Evolutionary conservation across 2,888 invertebrate genomes (phyloP).

Genomic region (Phasia obesa): DNA sequence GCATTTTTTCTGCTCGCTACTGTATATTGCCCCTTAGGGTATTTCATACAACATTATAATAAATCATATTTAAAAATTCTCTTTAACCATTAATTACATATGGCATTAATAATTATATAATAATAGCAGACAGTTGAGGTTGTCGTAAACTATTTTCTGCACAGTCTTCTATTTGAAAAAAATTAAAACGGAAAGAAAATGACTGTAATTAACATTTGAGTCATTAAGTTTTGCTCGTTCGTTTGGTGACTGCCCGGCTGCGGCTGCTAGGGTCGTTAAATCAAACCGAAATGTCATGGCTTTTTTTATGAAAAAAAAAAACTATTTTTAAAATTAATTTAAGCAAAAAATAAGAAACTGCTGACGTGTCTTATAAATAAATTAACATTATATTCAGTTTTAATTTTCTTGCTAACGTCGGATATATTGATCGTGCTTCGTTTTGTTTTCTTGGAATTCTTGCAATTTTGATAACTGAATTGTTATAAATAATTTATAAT

Average conservation of each 20-base stretch:
- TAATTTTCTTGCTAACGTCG: constrained; percentile 11
- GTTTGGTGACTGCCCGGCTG: constrained; percentile 5
- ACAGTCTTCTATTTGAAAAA: background rate
- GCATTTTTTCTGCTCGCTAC: background rate
- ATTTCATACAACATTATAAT: constrained; percentile 17
- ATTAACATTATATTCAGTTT: constrained; percentile 53
- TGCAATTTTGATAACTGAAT: constrained; percentile 28
- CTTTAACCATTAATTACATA: constrained; percentile 65
- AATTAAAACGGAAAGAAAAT: constrained; percentile 48
- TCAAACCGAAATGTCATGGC: constrained; percentile 58
- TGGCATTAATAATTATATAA: constrained; percentile 55
- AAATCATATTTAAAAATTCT: constrained; percentile 52
- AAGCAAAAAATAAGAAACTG: constrained; percentile 44
- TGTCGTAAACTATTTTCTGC: constrained; percentile 37
- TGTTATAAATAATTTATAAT: constrained; percentile 62
- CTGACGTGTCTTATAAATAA: constrained; percentile 68
- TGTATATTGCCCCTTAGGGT: background rate
- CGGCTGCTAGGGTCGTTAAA: constrained; percentile 33
- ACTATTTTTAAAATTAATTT: constrained; percentile 10
- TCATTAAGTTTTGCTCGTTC: constrained; percentile 55
- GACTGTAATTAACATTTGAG: constrained; percentile 64
- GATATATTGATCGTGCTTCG: constrained; percentile 29
- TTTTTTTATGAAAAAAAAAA: constrained; percentile 50
- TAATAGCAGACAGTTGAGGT: constrained; percentile 40
- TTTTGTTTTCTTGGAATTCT: constrained; percentile 47